These are phyloP conservation scores for Cherax destructor DNA, from an alignment of 1,140 invertebrate genomes.

Conservation along the genomic window DNA sequence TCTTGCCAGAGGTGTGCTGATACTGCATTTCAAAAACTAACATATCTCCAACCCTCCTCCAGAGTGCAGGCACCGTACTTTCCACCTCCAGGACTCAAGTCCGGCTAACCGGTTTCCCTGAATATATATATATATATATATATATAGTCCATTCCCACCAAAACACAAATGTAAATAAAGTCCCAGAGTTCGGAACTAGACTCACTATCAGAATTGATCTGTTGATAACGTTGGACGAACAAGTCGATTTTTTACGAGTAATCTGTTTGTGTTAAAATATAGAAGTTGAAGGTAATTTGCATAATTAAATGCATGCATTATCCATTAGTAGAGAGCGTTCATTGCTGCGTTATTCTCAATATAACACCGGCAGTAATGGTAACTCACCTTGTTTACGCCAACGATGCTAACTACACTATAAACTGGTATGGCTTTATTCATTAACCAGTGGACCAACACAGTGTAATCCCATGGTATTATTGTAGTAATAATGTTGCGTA, in stretches of 20 bases:
- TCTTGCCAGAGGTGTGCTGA: no score
- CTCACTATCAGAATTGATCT: no score
- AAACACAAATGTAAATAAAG: no score
- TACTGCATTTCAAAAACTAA: no score
- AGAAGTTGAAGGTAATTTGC: background rate
- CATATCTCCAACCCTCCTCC: no score
- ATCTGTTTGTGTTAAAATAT: background rate
- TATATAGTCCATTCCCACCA: no score
- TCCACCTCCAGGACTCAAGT: no score
- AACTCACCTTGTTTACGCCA: background rate
- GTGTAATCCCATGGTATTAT: background rate
- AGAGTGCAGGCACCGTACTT: no score
- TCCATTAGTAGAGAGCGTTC: background rate
- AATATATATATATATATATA: no score
- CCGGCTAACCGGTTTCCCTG: no score
- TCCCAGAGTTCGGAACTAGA: no score
- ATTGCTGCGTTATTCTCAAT: background rate
- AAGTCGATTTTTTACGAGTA: background rate
- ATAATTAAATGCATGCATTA: background rate
- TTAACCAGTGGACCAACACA: background rate
- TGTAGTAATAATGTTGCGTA: background rate
- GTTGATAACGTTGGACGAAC: background rate
- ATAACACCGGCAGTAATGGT: background rate
- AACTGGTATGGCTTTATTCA: background rate
- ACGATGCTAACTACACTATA: background rate